Evolutionary conservation across 2,888 invertebrate species (phyloP), one percentile per base, ranked within the genome.

Genomic region (Apodemia hepburni): DNA sequence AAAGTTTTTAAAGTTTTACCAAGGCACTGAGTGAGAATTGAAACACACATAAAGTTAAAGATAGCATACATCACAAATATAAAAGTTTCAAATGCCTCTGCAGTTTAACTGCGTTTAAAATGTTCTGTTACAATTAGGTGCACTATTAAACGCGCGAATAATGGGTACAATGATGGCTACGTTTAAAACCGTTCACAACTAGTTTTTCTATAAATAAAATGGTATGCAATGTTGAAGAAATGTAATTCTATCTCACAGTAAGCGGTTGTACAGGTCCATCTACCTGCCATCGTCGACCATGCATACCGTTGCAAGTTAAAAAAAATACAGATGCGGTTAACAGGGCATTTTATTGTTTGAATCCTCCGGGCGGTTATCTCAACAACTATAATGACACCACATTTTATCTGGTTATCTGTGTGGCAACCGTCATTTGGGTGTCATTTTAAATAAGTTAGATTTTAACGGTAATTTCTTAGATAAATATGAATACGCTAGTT

Each of bases 181-280:
- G 7, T 58, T n/a, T 33, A 58, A 11, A 59, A 59, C 54, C 6
- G 18, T 42, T 5, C 15, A 47, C 35, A 33, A 58, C 62, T 18
- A 33, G 61, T 42, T 61, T 17, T 18, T 61, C 61, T 59, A 59
- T 62, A 58, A 62, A 62, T 59, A 47, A 33, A 35, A 58, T 18
- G 12, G 57, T 51, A 54, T 35, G 45, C 27, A 58, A 58, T 45
- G 33, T 61, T 45, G 58, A 45, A 58, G 63, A 42, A 47, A 45
- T 27, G 60, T 62, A 47, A 58, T 33, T 17, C 33, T 58, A 62
- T 57, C 47, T 58, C 58, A 49, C 60, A 47, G 66, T 66, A 66
- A 66, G 66, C 61, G 64, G 65, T 60, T 74, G 72, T 74, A 74
- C 66, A 66, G 71, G 71, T 75, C 73, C 78, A 72, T 74, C 73